phyloP scores from a whole-genome alignment of 2,113 vertebrate species.

The Bufo gargarizans region DNA sequence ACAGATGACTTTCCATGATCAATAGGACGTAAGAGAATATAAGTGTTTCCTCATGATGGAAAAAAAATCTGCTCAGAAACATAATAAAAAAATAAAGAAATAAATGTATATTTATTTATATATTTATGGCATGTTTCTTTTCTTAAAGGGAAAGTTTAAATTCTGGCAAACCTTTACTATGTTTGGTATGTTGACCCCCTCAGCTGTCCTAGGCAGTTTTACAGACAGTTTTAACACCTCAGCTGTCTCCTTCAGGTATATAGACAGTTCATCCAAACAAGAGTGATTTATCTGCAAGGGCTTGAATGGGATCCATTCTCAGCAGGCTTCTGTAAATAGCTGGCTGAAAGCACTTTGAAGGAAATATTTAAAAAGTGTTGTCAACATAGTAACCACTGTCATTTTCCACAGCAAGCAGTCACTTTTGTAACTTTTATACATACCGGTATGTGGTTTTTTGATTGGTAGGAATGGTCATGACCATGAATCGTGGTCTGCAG shows the following conservation, averaged over 20 bases:
- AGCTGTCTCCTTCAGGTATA: slow-evolving; percentile 27
- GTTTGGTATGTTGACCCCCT: slow-evolving; percentile 11
- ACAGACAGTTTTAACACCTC: slow-evolving; percentile 24
- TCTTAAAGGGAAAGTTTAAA: background rate
- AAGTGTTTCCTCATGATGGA: slow-evolving; percentile 41
- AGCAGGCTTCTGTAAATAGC: slow-evolving; percentile 4
- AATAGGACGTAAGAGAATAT: no score
- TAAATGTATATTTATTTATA: background rate
- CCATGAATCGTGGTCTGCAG: no score
- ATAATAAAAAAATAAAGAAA: background rate
- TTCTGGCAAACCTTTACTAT: background rate
- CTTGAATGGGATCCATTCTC: slow-evolving; percentile 4
- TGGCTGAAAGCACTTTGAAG: background rate
- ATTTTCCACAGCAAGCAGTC: background rate
- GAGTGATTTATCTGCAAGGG: slow-evolving; percentile 31
- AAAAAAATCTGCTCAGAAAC: background rate
- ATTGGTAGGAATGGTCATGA: no score
- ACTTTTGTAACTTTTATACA: background rate
- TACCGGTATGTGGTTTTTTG: no score
- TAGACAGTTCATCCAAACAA: slow-evolving; percentile 13
- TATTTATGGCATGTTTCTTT: background rate
- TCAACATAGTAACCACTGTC: background rate
- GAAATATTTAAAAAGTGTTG: background rate
- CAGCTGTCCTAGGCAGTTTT: background rate
- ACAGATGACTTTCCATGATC: slow-evolving; percentile 10